Base-by-base conservation (phyloP, 2,888 invertebrate species). In the Acronicta leporina region DNA sequence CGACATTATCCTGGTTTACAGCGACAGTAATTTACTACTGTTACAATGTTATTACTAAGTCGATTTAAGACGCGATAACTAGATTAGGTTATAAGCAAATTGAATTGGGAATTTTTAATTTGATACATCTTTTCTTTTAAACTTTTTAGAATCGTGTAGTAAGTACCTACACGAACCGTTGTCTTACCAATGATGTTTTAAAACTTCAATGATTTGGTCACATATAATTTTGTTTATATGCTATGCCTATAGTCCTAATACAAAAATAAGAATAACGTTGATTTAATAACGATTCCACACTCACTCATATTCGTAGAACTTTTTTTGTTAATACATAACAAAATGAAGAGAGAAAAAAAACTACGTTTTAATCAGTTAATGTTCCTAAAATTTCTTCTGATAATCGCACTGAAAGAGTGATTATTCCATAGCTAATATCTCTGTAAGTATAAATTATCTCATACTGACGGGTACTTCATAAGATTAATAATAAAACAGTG, bases 381-480 rank as follows among this genome's bases (percentile, higher is more conserved):
- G 14, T 44, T 38, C 25, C 25, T 27, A 58, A 1, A 16, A 30
- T 42, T 49, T 52, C 13, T 33, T n/a, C n/a, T 38, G 51, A 50
- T 38, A 45, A 48, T 41, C 13, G 20, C 8, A 50, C n/a, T 44
- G 20, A 70, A 49, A 20, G 58, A 45, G 16, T 14, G 13, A 27
- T 38, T 52, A 30, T 49, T 20, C 14, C 30, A 20, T 43, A 54
- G 64, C 48, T 52, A 10, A 47, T 63, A 57, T 13, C 42, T 14
- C n/a, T 49, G 35, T 42, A 44, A n/a, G n/a, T n/a, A 43, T n/a
- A 13, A 47, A 48, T 43, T 40, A 45, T 8, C n/a, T 11, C 44
- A n/a, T 4, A 38, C 1, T 6, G 35, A 69, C 35, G 16, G 14
- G 15, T 20, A 70, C 53, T 70, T 52, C 38, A 70, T 40, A 42